Base-by-base conservation (phyloP, 2,113 vertebrate species). In the Henicopernis longicauda region DNA sequence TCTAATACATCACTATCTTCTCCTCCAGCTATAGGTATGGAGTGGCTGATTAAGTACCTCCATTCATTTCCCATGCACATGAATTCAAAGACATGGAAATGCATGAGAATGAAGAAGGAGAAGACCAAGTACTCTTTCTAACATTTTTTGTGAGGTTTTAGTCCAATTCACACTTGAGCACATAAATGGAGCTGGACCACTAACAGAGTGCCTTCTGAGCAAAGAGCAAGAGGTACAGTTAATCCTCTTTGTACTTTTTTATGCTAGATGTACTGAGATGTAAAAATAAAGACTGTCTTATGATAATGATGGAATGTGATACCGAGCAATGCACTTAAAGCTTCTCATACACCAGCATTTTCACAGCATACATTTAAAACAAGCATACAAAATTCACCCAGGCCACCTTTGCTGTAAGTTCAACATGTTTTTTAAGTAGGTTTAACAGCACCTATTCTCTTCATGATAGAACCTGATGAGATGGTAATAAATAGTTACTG, bases 271-370 rank as follows among this genome's bases (percentile, higher is more conserved):
- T 83, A 21, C 38, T 94, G 55, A 96, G 83, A 95, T 96, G 82
- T 49, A 65, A 95, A 92, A 92, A 82, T 74, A 88, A 95, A 76
- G 66, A 58, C 16, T 70, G 67, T 59, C 61, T 89, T 72, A 80
- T 84, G 92, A 79, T 23, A 86, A 97, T 94, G 95, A 98, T 96
- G 85, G 27, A 74, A 97, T 90, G 85, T 87, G 44, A 49, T 86
- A 67, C 85, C 0, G 36, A 97, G 91, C 91, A 66, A 88, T 96
- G 90, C 74, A 96, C 57, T 91, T 77, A 63, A 96, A 97, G 94
- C 96, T 96, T 81, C 82, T 91, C 84, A 93, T 95, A 94, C 72
- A 85, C 79, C 50, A 86, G 85, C 84, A 91, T 62, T 97, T 97
- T 90, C 58, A 96, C 31, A 96, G 76, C 61, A 82, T 42, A 87